Conservation (phyloP, 2,797 vertebrate genomes). For the Pipistrellus nathusii region DNA sequence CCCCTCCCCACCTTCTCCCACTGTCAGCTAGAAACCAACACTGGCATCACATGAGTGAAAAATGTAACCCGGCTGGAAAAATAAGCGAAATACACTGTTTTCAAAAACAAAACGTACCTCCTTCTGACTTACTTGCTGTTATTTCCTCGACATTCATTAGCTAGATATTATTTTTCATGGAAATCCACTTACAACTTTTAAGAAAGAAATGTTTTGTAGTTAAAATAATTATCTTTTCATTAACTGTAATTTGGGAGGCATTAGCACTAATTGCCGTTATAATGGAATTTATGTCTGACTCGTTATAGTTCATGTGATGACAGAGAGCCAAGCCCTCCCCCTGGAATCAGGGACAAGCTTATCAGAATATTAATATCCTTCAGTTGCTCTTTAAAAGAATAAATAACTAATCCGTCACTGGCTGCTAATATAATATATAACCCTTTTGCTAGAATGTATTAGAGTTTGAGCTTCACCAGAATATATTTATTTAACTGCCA, state of each 20-base stretch:
- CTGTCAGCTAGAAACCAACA: neutral
- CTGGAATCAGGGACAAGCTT: slow-evolving; percentile 62
- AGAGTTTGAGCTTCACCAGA: slow-evolving; percentile 70
- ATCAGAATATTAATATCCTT: slow-evolving; percentile 78
- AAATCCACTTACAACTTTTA: slow-evolving; percentile 62
- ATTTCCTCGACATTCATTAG: slow-evolving; percentile 48
- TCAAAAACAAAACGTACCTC: neutral
- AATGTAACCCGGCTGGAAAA: slow-evolving; percentile 37
- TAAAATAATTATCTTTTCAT: slow-evolving; percentile 68
- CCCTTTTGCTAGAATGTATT: slow-evolving; percentile 71
- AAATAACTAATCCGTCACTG: slow-evolving; percentile 80
- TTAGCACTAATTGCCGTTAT: slow-evolving; percentile 72
- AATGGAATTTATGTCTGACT: slow-evolving; percentile 67
- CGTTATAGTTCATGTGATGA: slow-evolving; percentile 60
- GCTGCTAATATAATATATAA: slow-evolving; percentile 73
- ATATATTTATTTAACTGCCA: slow-evolving; percentile 74
- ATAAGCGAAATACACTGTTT: neutral
- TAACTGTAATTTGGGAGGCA: slow-evolving; percentile 72
- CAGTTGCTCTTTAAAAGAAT: slow-evolving; percentile 72
- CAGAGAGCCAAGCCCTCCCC: slow-evolving; percentile 53
- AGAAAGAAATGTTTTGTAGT: slow-evolving; percentile 68
- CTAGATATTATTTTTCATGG: neutral
- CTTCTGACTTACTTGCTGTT: slow-evolving; percentile 49
- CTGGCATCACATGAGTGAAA: neutral
- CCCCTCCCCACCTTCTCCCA: neutral